phyloP scores from a whole-genome alignment of 2,888 invertebrate genomes.

The Eudasyphora cyanicolor region DNA sequence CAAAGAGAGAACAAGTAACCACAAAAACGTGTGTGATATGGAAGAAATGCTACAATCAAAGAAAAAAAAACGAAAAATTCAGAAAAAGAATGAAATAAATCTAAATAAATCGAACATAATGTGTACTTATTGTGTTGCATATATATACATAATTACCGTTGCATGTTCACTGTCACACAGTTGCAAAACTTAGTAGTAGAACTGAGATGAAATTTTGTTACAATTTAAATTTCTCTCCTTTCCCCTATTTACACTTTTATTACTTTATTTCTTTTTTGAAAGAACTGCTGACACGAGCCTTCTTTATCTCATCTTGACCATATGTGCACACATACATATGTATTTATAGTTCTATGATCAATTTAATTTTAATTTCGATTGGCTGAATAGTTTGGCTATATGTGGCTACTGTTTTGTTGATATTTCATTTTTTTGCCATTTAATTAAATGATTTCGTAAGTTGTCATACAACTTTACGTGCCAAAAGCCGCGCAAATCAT shows the following conservation, averaged over 20 bases:
- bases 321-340: background rate
- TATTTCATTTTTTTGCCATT: constrained; percentile 21
- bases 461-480: constrained; percentile 59
- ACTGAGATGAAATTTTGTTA: background rate
- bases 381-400: background rate
- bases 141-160: background rate
- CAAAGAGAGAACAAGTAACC: too few species aligned
- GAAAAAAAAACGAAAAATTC: background rate
- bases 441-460: constrained; percentile 57
- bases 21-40: too few species aligned
- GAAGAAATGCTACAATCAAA: background rate
- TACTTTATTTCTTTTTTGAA: background rate
- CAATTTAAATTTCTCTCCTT: background rate
- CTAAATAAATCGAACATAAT: background rate
- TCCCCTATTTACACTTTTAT: background rate
- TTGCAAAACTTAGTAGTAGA: background rate
- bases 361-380: background rate
- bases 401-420: background rate
- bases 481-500: constrained; percentile 41
- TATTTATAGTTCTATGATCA: constrained; percentile 22
- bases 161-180: background rate
- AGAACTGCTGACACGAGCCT: background rate
- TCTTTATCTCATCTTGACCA: background rate
- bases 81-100: constrained; percentile 4
- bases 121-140: background rate